Base-by-base conservation (phyloP, 2,888 invertebrate genomes). In the Brachyopa scutellaris region DNA sequence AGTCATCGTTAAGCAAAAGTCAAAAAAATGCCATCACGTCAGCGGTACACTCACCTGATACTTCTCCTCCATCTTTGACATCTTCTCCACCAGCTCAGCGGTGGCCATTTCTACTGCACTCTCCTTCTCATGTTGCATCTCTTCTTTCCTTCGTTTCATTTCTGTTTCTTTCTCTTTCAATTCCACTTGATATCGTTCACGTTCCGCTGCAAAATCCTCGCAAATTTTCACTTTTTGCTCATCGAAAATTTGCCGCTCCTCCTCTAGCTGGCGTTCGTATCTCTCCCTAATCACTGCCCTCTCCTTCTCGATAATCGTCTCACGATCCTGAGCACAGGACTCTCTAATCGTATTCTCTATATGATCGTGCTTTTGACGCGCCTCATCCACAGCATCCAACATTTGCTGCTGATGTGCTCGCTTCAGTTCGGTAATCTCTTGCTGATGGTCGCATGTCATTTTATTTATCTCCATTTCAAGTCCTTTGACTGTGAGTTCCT, bases 401-500 rank as follows among this genome's bases (percentile, higher is more conserved):
- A 96, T 89, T 86, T 94, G 93, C 86, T 93, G 92, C 85, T 94
- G 93, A 85, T 94, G 93, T 0, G 91, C 87, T 47, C 89, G 86
- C 73, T 90, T 91, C 1, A 91, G 69, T 42, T 90, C 93, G 0
- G 93, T 92, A 59, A 94, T 88, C 87, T 94, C 93, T 64, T 93
- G 92, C 87, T 94, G 93, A 87, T 95, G 95, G 1, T 94, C 92
- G 15, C 93, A 93, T 29, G 95, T 94, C 94, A 97, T 95, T 85
- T 93, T 94, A 19, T 95, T 93, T 2, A 97, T 92, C 88, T 97
- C 97, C 0, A 95, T 94, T 89, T 97, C 96, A n/a, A 97, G 89
- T 0, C 96, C 96, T 91, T 96, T 96, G 0, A 97, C 95, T 2
- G 97, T 96, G 87, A 96, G 91, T 88, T 96, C 96, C 95, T 93